Evolutionary conservation across 64 coral and sea anemone species (phyloP), one percentile per base, ranked within the genome.

Genomic region (Stichodactyla mertensii): DNA sequence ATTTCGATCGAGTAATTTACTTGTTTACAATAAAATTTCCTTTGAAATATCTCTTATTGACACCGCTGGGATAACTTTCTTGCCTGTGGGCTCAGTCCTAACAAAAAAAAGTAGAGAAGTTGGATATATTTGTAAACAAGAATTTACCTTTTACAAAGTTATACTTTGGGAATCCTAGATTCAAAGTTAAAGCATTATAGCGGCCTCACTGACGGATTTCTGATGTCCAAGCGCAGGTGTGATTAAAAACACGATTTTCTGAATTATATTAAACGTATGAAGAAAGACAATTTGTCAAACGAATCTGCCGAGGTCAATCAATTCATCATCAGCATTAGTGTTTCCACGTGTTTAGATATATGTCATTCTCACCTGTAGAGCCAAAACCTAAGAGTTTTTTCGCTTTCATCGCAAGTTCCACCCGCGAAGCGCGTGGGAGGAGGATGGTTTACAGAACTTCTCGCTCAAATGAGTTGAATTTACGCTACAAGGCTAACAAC

Each of bases 21-120:
- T 85, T 85, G 83, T 85, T 85, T 85, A 85, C 56, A 85, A 85
- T 6, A 51, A 58, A 85, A 26, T 81, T 81, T 81, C 78, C 78
- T 81, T 81, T 81, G 78, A 81, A 81, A 16, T 52, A 54, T 20
- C 53, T 20, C 55, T 85, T 58, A 20, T 61, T 54, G 83, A 85
- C 27, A 13, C 83, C 55, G 83, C 83, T 85, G 55, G 69, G 12
- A 15, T 4, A 51, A 15, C 24, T 6, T 36, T 45, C 55, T 55
- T 61, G 60, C 26, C 16, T 85, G 83, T 85, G 60, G 83, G 83
- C 83, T 85, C 83, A 85, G 20, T 27, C 83, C 83, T 85, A 23
- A 19, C 15, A 53, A 55, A 20, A 53, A 80, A 52, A 36, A 80
- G 10, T 54, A 74, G 2, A 31, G 10, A 74, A 10, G 69, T 74